phyloP scores from a whole-genome alignment of 2,797 vertebrate species.

The Artibeus lituratus region DNA sequence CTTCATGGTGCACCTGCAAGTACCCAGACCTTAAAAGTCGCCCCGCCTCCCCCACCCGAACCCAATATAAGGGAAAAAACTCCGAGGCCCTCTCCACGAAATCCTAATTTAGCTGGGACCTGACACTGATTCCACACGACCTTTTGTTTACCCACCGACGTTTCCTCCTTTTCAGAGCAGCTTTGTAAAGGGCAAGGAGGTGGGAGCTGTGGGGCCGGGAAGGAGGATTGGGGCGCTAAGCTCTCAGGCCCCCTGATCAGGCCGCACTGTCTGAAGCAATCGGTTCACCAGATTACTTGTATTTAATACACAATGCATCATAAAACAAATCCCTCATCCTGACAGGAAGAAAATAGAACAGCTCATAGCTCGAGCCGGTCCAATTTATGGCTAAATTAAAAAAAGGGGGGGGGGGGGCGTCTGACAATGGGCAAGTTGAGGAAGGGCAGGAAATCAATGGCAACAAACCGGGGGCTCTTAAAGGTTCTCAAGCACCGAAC shows the following conservation, averaged over 20 bases:
- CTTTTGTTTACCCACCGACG: conserved; percentile 81
- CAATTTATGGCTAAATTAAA: conserved; percentile 99
- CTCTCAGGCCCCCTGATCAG: conserved; percentile 87
- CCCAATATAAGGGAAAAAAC: conserved; percentile 45
- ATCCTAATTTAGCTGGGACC: conserved; percentile 78
- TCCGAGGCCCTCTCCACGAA: conserved; percentile 73
- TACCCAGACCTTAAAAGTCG: not conserved
- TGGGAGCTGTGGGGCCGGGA: not conserved
- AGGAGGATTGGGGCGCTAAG: conserved; percentile 30
- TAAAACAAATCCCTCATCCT: conserved; percentile 99
- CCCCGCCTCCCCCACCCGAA: conserved; percentile 43
- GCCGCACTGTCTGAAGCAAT: conserved; percentile 89
- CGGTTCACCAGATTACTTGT: conserved; percentile 98
- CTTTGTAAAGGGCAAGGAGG: conserved; percentile 54
- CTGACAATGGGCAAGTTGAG: conserved; percentile 92
- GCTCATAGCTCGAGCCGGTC: conserved; percentile 95
- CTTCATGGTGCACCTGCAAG: not conserved
- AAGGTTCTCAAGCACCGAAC: conserved; percentile 88
- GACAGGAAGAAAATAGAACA: conserved; percentile 99
- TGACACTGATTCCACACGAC: conserved; percentile 80
- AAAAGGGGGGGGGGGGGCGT: conserved; percentile 79
- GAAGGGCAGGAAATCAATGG: conserved; percentile 94
- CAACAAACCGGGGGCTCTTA: conserved; percentile 87
- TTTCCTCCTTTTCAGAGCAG: conserved; percentile 83
- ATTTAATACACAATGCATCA: conserved; percentile 99